Percentiles rank a stretch among this genome's conserved stretches.
These are phyloP conservation scores for Nycticryphes semicollaris DNA, from an alignment of 2,113 vertebrate species.

Conservation along the genomic window DNA sequence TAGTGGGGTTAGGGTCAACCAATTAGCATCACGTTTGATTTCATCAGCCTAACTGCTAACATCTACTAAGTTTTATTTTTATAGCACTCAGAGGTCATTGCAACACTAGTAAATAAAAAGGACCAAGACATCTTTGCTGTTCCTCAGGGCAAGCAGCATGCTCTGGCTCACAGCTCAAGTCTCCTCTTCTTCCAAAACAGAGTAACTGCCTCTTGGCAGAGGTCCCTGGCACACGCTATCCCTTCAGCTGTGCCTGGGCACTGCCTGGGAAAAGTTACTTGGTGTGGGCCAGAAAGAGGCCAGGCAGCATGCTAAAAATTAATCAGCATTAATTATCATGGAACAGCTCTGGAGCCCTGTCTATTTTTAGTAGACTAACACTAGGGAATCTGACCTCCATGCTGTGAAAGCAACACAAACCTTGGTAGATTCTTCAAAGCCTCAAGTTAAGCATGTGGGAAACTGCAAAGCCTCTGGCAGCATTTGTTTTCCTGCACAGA, in stretches of 20 bases:
- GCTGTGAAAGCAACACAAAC: background rate
- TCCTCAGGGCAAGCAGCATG: background rate
- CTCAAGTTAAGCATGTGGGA: fast-evolving
- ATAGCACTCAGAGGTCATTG: background rate
- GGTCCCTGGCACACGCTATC: background rate
- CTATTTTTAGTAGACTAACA: background rate
- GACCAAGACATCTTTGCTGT: background rate
- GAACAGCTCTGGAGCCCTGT: background rate
- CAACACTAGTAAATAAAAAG: background rate
- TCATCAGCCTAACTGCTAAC: background rate
- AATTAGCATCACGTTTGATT: background rate
- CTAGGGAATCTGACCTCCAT: background rate
- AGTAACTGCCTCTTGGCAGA: constrained; percentile 27
- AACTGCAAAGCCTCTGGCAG: background rate
- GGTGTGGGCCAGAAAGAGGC: background rate
- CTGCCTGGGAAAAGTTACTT: background rate
- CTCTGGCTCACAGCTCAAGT: background rate
- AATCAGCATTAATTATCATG: background rate
- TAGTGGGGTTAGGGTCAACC: background rate
- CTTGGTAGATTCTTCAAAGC: background rate
- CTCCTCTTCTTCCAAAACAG: background rate
- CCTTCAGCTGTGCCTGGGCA: background rate
- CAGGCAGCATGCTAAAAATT: constrained; percentile 35
- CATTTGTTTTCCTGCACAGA: background rate
- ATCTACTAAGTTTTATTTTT: constrained; percentile 1